Base-by-base conservation (phyloP, 2,797 vertebrate species). In the Arrhamphus sclerolepis region DNA sequence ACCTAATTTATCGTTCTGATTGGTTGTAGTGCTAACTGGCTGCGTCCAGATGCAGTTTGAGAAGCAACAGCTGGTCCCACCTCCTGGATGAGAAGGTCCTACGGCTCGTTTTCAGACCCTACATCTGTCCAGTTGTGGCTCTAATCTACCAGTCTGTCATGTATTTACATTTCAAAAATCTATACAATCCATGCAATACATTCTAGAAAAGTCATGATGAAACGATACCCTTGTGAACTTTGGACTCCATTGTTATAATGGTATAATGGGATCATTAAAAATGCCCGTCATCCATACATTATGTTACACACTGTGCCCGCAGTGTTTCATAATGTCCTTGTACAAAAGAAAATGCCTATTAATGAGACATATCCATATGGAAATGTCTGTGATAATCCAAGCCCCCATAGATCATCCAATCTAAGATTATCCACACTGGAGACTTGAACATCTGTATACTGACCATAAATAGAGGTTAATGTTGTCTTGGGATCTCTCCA, bases 201-300 rank as follows among this genome's bases (percentile, higher is more conserved):
- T 7, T 19, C 2, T 5, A 56, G 21, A 40, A 56, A 22, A 56
- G 10, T 17, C 39, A n/a, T n/a, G 21, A 1, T 22, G 18, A 46
- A 19, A 9, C 28, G 20, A 34, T 6, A 6, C 7, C 10, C 7
- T 38, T 46, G 10, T 48, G 2, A 29, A 9, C 3, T 19, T 43
- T 38, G 6, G 16, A 24, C 16, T 59, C 6, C 34, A 47, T 7
- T 17, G 8, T 17, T 56, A 8, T 7, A 9, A 19, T 5, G 42
- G 7, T 13, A 24, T 63, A n/a, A 78, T 73, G 43, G 46, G 17
- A 72, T 75, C 21, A 59, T 40, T 38, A 41, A 11, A 70, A 70
- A 69, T 56, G 48, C 18, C 13, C 3, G 28, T 68, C 43, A 72
- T 53, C 46, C 26, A 51, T 60, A 44, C 28, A 4, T 40, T 54